Conservation (phyloP, 2,113 vertebrate species). For the Amblyopsis rosae region DNA sequence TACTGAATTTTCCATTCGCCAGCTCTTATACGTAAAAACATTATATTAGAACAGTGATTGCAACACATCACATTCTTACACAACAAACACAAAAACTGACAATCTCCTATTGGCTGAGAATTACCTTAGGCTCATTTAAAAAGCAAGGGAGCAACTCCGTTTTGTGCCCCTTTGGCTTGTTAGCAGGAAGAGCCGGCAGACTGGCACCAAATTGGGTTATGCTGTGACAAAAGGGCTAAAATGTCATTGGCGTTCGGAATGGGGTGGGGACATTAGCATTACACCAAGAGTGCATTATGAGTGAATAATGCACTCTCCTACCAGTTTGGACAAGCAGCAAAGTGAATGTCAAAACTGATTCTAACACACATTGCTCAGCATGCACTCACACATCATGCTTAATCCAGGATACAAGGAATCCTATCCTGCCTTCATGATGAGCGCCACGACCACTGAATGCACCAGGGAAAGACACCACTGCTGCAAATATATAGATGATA, state of each 20-base stretch:
- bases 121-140: conserved; percentile 8
- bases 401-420: conserved; percentile 73
- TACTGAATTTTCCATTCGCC: no score
- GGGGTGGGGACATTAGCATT: conserved; percentile 81
- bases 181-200: conserved; percentile 11
- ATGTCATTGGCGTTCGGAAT: conserved; percentile 63
- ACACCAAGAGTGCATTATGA: conserved; percentile 80
- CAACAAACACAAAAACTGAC: not conserved
- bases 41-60: no score
- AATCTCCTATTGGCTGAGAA: conserved; percentile 1
- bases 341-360: conserved; percentile 92
- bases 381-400: conserved; percentile 81
- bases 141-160: conserved; percentile 35
- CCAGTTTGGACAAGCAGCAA: conserved; percentile 90
- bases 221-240: conserved; percentile 61
- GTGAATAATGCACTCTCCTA: conserved; percentile 90
- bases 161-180: conserved; percentile 34
- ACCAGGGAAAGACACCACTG: conserved; percentile 27
- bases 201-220: conserved; percentile 58
- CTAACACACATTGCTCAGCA: conserved; percentile 86
- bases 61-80: not conserved
- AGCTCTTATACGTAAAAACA: no score
- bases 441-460: conserved; percentile 23
- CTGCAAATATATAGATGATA: conserved; percentile 23
- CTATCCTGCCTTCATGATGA: conserved; percentile 57